Evolutionary conservation across 2,888 invertebrate genomes (phyloP), one percentile per base, ranked within the genome.

Genomic region (Catonia carolina): DNA sequence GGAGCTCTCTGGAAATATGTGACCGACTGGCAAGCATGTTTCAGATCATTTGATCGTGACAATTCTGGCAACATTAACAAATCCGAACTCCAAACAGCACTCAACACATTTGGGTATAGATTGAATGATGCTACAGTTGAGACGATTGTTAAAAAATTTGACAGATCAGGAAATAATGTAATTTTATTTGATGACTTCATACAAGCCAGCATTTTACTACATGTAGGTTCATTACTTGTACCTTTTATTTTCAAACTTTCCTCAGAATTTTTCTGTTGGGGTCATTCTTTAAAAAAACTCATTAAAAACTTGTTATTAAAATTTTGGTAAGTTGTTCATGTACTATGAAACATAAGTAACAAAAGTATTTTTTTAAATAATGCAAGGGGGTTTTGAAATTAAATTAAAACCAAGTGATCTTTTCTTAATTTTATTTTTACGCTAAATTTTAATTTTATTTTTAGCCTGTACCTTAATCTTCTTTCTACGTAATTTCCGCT

Each of bases 121-220:
- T 74, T 99, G 23, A 89, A 92, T 0, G 92, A 94, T 66, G 79
- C 81, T 58, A 80, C 96, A 53, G 80, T 93, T 58, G 82, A 82
- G 61, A 80, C 86, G 33, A 79, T 99, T 68, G 78, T 99, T 52
- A 82, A 86, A 64, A 97, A 97, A 74, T 99, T 96, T 74, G 98
- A 98, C 74, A 79, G 96, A 63, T 86, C 84, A 68, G 94, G 94
- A 10, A 77, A 80, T 51, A 92, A 93, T 33, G 88, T 87, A 10
- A 90, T 99, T 66, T 82, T 92, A 52, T 99, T 99, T 75, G 98
- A 99, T 76, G 98, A 99, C 73, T 98, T 98, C 72, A 97, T 98
- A 65, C 97, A 98, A 71, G 94, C 94, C 70, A 95, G 94, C 72
- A 84, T 97, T 62, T 86, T 90, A 47, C 76, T 96, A 69, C 89